Evolutionary conservation across 2,888 invertebrate genomes (phyloP), one percentile per base, ranked within the genome.

Genomic region (Alviniconcha strummeri): DNA sequence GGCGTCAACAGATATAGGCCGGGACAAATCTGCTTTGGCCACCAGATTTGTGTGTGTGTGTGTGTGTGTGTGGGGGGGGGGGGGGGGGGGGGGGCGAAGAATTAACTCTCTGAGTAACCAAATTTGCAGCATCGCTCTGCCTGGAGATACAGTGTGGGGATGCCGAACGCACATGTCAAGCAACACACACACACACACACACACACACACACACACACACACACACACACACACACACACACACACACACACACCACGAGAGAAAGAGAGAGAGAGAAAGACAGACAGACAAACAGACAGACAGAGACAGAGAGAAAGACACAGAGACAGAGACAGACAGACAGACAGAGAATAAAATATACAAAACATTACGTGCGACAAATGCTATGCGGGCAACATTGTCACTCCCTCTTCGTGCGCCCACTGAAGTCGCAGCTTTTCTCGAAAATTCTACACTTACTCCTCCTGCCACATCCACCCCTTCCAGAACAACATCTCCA

Each of bases 251-350:
- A 64, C 64, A 64, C 64, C 36, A 3, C 52, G 13, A n/a, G 81
- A 11, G 52, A 19, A 52, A 56, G 81, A 81, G 81, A 72, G 57
- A 72, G 71, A 69, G 2, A 54, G 55, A 72, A 1, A 81, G 81
- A 71, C 36, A 81, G 71, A 72, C 57, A 81, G 72, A 81, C 57
- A 72, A 57, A 74, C 55, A 71, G 72, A 72, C 57, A 71, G 72
- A 71, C 17, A 52, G 54, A 67, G 80, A 80, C 13, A 36, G 36
- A 36, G 2, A 36, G 36, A 67, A 54, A 80, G 80, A 60, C 36
- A 36, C 36, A 36, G 36, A 36, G 36, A 36, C 17, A 52, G 54
- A 67, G 80, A 80, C 13, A 67, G 80, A 80, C 13, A 36, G 36
- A 36, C 36, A 36, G 36, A 36, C 36, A 36, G 36, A 36, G 36